phyloP scores from a whole-genome alignment of 2,888 invertebrate genomes.

The Invenusta paracnida region DNA sequence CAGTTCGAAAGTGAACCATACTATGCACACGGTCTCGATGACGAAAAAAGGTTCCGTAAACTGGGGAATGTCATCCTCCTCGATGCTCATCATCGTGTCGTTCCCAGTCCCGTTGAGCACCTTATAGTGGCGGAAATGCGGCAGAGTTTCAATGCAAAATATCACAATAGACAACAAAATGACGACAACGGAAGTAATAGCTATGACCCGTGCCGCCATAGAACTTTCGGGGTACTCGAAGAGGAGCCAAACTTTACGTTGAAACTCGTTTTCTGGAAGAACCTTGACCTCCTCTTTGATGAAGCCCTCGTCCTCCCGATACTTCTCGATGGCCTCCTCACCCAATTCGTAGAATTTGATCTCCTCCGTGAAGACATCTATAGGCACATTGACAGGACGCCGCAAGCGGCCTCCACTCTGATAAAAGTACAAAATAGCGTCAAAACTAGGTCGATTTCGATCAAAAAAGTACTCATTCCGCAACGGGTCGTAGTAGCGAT shows the following conservation, averaged over 20 bases:
- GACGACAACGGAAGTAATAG: conserved; percentile 96
- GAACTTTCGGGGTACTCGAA: conserved; percentile 99
- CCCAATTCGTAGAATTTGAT: conserved; percentile 98
- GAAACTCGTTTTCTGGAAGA: conserved; percentile 89
- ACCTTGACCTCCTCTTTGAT: conserved; percentile 98
- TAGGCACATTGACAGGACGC: conserved; percentile 92
- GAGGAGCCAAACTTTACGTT: conserved; percentile 94
- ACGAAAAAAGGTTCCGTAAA: conserved; percentile 98
- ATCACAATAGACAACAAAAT: conserved; percentile 97
- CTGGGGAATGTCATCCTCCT: conserved; percentile 76
- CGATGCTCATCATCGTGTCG: neutral
- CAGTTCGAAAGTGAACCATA: conserved; percentile 61
- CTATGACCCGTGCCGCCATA: conserved; percentile 92
- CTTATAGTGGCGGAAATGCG: conserved; percentile 70
- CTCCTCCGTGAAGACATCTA: conserved; percentile 96
- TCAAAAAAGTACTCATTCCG: conserved; percentile 99
- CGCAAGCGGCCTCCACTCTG: conserved; percentile 83
- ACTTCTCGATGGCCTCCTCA: conserved; percentile 70
- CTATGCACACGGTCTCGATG: conserved; percentile 59
- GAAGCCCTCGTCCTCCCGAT: conserved; percentile 87
- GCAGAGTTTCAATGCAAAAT: conserved; percentile 97
- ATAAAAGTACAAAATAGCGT: conserved; percentile 97
- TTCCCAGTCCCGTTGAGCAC: neutral
- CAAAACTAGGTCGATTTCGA: conserved; percentile 95
- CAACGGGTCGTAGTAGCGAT: conserved; percentile 93